A percentile compares a stretch with the other conserved stretches of the same genome.
These are phyloP conservation scores for Matsumyia berberina DNA, from an alignment of 2,888 invertebrate genomes.

Conservation along the genomic window DNA sequence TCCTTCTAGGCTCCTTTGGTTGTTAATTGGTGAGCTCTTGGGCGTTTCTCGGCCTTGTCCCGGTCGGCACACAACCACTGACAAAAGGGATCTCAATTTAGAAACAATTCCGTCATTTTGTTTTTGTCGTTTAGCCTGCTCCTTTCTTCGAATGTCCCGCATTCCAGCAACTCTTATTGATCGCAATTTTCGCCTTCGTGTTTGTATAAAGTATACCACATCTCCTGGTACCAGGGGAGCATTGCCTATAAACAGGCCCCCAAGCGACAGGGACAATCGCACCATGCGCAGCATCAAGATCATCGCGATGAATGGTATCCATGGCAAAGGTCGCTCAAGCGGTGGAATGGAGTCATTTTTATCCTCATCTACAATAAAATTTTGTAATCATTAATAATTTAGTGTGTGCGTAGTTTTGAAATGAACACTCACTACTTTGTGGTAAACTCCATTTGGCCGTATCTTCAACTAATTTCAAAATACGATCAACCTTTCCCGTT, in stretches of 20 bases:
- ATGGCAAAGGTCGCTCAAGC: conserved; percentile 82
- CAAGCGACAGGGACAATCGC: conserved; percentile 80
- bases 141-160: conserved; percentile 78
- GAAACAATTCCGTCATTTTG: conserved; percentile 65
- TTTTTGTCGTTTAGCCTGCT: conserved; percentile 57
- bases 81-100: conserved; percentile 78
- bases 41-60: conserved; percentile 76
- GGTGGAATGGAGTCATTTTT: conserved; percentile 51
- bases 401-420: neutral
- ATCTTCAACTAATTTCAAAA: conserved; percentile 81
- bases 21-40: neutral
- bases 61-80: conserved; percentile 80
- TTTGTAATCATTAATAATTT: neutral
- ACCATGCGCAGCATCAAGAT: conserved; percentile 80
- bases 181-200: conserved; percentile 81
- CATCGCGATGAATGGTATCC: conserved; percentile 81
- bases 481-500: conserved; percentile 80
- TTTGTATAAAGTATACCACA: conserved; percentile 82
- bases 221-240: conserved; percentile 79
- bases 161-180: conserved; percentile 81
- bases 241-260: conserved; percentile 80
- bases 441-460: conserved; percentile 84
- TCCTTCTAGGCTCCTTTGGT: neutral
- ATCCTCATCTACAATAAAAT: conserved; percentile 36
- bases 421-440: conserved; percentile 77